phyloP scores from a whole-genome alignment of 2,797 vertebrate genomes.

The Schizopygopsis pylzovi region DNA sequence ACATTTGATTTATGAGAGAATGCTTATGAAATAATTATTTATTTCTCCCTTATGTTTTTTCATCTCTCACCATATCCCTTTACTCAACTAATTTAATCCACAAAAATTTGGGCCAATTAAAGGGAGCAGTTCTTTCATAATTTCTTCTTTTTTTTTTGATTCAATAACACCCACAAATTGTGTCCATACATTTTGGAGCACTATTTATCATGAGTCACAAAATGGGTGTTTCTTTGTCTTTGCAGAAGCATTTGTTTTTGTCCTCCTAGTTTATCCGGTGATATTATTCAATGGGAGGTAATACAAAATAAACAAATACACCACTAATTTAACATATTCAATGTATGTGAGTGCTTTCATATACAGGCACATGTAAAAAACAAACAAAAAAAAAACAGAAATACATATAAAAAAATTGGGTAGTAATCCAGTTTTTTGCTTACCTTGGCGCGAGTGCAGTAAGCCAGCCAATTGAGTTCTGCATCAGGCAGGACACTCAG shows the following conservation, averaged over 20 bases:
- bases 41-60: too few relatives aligned
- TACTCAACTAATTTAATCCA: background rate
- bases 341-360: background rate
- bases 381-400: background rate
- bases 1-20: background rate
- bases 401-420: background rate
- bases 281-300: background rate
- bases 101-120: background rate
- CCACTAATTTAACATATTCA: background rate
- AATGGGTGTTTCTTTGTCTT: constrained; percentile 23
- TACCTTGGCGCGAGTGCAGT: constrained; percentile 85
- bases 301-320: background rate
- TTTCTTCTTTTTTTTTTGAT: background rate
- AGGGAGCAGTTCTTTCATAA: background rate
- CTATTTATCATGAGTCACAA: background rate
- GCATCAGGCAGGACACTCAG: constrained; percentile 80
- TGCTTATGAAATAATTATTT: background rate
- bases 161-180: background rate
- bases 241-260: constrained; percentile 2
- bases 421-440: background rate
- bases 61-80: background rate
- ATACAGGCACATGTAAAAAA: background rate
- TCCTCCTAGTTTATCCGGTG: background rate
- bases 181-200: background rate
- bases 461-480: constrained; percentile 85